Conservation (phyloP, 2,797 vertebrate genomes). For the Aplochiton taeniatus region DNA sequence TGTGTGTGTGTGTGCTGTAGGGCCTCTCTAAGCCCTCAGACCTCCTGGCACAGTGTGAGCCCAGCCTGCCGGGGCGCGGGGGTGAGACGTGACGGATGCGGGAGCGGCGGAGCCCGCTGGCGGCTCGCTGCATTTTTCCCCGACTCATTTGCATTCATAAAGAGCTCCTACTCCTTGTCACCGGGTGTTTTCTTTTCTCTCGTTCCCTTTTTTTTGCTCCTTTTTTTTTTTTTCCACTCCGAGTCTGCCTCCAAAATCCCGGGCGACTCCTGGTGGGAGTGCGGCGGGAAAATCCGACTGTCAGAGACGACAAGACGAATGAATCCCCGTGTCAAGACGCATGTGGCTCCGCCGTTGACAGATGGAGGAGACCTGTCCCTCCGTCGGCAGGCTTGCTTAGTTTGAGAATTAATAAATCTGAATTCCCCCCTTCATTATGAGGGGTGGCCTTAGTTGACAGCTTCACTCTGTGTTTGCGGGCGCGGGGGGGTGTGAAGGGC, state of each 20-base stretch:
- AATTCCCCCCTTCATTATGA: conserved; percentile 91
- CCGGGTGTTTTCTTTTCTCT: conserved; percentile 94
- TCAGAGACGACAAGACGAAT: conserved; percentile 98
- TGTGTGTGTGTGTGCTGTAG: conserved; percentile 51
- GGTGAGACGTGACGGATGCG: conserved; percentile 64
- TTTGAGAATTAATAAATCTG: conserved; percentile 98
- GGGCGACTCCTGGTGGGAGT: conserved; percentile 91
- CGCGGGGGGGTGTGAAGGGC: conserved; percentile 30
- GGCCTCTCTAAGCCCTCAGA: conserved; percentile 69
- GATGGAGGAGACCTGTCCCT: conserved; percentile 96
- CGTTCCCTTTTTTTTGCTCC: conserved; percentile 84
- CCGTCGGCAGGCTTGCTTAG: conserved; percentile 92
- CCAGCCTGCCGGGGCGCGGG: conserved; percentile 22
- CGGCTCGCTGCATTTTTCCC: conserved; percentile 84
- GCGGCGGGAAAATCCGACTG: conserved; percentile 94
- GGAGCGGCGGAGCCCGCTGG: conserved; percentile 68
- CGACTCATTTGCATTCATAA: conserved; percentile 98
- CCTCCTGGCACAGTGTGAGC: conserved; percentile 72
- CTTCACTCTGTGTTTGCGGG: conserved; percentile 78
- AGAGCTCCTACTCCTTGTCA: conserved; percentile 92
- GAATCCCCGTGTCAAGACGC: conserved; percentile 89
- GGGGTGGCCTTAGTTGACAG: conserved; percentile 88
- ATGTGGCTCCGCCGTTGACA: conserved; percentile 93
- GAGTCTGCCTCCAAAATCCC: conserved; percentile 80
- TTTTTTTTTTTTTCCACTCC: conserved; percentile 67